Conservation (phyloP, 35 echinoderm and acorn worm genomes). For the Ophiothrix spiculata region DNA sequence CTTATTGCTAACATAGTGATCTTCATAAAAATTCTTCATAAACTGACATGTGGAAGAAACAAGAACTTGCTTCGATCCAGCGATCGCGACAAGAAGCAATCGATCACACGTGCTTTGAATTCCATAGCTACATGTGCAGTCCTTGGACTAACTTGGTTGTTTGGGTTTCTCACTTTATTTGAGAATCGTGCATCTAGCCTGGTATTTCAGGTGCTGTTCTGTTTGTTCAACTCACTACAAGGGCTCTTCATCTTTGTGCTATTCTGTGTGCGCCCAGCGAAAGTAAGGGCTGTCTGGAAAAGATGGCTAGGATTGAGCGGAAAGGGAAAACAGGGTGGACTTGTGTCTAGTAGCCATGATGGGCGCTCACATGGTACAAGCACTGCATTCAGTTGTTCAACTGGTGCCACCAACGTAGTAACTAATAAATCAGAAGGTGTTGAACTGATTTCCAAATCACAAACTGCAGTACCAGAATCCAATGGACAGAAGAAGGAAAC, state of each 20-base stretch:
- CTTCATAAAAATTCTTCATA: conserved; percentile 49
- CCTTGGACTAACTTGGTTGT: conserved; percentile 70
- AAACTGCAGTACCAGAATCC: no score
- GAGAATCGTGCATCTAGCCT: conserved; percentile 32
- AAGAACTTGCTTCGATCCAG: not conserved
- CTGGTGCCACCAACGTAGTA: no score
- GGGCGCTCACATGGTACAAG: no score
- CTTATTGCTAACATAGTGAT: conserved; percentile 42
- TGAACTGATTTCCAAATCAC: no score
- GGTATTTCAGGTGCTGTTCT: conserved; percentile 66
- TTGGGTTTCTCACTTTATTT: conserved; percentile 59
- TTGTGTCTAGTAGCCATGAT: no score
- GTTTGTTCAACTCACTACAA: conserved; percentile 81
- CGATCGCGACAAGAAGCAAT: conserved; percentile 24
- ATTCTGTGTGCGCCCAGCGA: conserved; percentile 49
- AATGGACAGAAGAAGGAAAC: no score
- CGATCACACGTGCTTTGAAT: conserved; percentile 16
- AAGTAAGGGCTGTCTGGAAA: not conserved
- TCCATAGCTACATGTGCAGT: conserved; percentile 54
- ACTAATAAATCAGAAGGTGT: no score
- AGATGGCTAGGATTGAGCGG: no score
- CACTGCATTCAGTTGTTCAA: no score
- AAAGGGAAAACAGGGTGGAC: no score
- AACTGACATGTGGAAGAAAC: conserved; percentile 60
- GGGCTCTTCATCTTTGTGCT: conserved; percentile 81